Evolutionary conservation across 2,888 invertebrate species (phyloP), one percentile per base, ranked within the genome.

Genomic region (Ornithoptera alexandrae): DNA sequence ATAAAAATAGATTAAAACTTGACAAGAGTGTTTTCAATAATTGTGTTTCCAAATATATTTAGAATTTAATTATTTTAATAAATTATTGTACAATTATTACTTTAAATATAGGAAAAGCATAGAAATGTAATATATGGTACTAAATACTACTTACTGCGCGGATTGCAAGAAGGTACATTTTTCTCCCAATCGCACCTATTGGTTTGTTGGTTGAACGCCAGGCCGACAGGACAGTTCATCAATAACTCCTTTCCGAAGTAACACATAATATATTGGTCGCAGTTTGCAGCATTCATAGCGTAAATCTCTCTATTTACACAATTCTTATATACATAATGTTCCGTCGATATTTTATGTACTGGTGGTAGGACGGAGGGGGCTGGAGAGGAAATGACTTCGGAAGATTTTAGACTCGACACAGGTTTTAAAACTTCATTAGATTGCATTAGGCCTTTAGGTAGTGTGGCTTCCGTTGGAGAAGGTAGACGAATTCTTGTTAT

Each of bases 101-200:
- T 10, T 8, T 42, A 8, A 10, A 42, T 12, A 42, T 10, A 12
- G 6, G 12, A 42, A 18, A 50, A 50, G 17, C 50, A 18, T 18
- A 3, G 18, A 50, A 50, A 18, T 18, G 18, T 2, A 5, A 39
- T 8, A 56, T n/a, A 56, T n/a, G 30, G 30, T 60, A 36, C n/a
- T 4, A 56, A 24, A 4, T 20, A 57, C 39, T 65, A 74, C 74
- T 76, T 76, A 88, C 89, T 82, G 62, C 75, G 70, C n/a, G 81
- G 79, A 36, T 79, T 83, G 74, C 90, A 89, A 0, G 77, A 73
- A 5, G 86, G 88, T 2, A 89, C 88, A 67, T 86, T 85, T 17
- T 76, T 82, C 1, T 83, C 85, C 87, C 87, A 90, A 69, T 90
- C 89, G 67, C 90, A 90, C 58, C 71, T 76, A 68, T 73, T 78